These are phyloP conservation scores for Cantharis nigra DNA, from an alignment of 2,888 invertebrate species.

Conservation along the genomic window DNA sequence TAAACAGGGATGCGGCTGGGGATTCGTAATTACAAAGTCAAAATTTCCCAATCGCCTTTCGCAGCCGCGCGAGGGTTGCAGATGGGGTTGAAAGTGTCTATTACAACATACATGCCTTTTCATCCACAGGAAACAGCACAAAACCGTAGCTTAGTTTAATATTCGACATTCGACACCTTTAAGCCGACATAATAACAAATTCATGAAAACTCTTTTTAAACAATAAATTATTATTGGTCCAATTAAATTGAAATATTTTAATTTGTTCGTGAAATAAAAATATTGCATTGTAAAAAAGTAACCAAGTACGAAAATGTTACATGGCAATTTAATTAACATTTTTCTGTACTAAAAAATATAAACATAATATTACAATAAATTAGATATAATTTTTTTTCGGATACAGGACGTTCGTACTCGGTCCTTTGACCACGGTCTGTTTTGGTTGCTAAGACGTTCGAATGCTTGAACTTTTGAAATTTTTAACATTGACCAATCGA, in stretches of 20 bases:
- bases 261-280: not conserved
- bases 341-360: not conserved
- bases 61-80: conserved; percentile 29
- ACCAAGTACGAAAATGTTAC: not conserved
- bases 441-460: not conserved
- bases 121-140: conserved; percentile 15
- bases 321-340: not conserved
- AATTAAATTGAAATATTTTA: not conserved
- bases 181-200: not conserved
- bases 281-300: not conserved
- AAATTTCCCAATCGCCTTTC: conserved; percentile 44
- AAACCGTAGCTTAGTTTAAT: not conserved
- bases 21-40: conserved; percentile 55
- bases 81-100: conserved; percentile 31
- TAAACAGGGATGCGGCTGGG: conserved; percentile 42
- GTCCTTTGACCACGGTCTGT: not conserved
- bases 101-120: conserved; percentile 20
- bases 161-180: not conserved
- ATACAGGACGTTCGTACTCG: not conserved
- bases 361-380: not conserved
- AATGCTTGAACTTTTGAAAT: no score
- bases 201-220: not conserved
- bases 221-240: not conserved
- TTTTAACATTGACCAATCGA: no score
- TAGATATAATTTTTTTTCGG: not conserved